Evolutionary conservation across 2,888 invertebrate genomes (phyloP).

Genomic region (Pycnomerus fuliginosus): DNA sequence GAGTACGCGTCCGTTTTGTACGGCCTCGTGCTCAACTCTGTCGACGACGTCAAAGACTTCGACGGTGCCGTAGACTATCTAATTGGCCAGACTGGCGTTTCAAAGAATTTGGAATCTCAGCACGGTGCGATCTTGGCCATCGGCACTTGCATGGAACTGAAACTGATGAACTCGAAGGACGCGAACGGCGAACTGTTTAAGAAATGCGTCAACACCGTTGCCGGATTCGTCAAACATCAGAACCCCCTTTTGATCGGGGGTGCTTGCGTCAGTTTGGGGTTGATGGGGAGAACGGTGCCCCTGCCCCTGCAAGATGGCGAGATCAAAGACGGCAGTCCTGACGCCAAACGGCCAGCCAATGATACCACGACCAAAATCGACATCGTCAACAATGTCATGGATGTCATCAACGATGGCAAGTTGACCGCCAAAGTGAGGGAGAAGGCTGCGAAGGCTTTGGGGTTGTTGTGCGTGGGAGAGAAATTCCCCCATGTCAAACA

Average conservation of each 20-base stretch:
- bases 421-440: conserved; percentile 72
- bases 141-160: conserved; percentile 70
- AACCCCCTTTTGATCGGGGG: conserved; percentile 66
- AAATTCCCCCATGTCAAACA: conserved; percentile 73
- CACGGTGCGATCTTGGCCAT: conserved; percentile 76
- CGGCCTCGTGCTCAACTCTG: conserved; percentile 63
- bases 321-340: conserved; percentile 50
- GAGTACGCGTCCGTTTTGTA: conserved; percentile 73
- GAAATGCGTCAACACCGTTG: conserved; percentile 59
- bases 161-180: conserved; percentile 55
- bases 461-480: conserved; percentile 82
- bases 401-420: conserved; percentile 70
- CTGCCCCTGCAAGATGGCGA: conserved; percentile 50
- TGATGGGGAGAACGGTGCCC: conserved; percentile 43
- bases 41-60: conserved; percentile 60
- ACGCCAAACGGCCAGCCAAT: conserved; percentile 48
- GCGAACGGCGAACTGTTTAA: conserved; percentile 61
- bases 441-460: conserved; percentile 73
- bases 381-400: conserved; percentile 69
- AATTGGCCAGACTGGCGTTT: conserved; percentile 55
- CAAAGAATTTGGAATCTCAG: conserved; percentile 71
- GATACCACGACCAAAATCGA: conserved; percentile 62
- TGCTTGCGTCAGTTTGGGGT: conserved; percentile 69
- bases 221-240: conserved; percentile 63
- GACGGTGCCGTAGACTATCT: conserved; percentile 59